Base-by-base conservation (phyloP, 1,140 invertebrate species). In the Phenacoccus solenopsis region DNA sequence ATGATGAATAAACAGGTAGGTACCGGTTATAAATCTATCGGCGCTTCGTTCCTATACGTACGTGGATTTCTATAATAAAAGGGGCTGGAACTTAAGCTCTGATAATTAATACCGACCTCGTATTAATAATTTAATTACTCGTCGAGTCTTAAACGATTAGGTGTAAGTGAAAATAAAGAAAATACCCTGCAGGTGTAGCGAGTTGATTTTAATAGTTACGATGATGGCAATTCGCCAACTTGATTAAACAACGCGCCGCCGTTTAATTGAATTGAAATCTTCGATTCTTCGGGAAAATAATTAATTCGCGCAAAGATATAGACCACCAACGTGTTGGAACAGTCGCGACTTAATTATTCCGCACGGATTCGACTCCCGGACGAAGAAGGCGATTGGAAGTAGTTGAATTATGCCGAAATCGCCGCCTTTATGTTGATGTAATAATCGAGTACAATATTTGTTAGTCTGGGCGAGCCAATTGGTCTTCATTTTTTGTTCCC, bases 71-170 rank as follows among this genome's bases (percentile, higher is more conserved):
- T 32, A 32, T 7, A 32, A 13, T 32, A 32, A 32, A 13, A 32
- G 30, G 30, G 13, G n/a, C n/a, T n/a, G n/a, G n/a, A n/a, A n/a
- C n/a, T n/a, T n/a, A n/a, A n/a, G n/a, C n/a, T n/a, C n/a, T n/a
- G n/a, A n/a, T n/a, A n/a, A n/a, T n/a, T n/a, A n/a, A n/a, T n/a
- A n/a, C n/a, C n/a, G n/a, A n/a, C n/a, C n/a, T 16, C 38, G 38
- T 49, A 49, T 49, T 49, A 49, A 49, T 49, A 49, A 49, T 49
- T 49, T 49, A 49, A 49, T 49, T 49, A 49, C 20, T 49, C 38
- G 30, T 7, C 30, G 5, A 10, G 13, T 5, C 16, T 49, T n/a
- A n/a, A 49, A 49, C 16, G 38, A 49, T 49, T 49, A 49, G 38
- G 38, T 49, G 38, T 49, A 49, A 16, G 12, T 49, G 4, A 16